Evolutionary conservation across 2,888 invertebrate genomes (phyloP).

Genomic region (Drosophila flavopinicola): DNA sequence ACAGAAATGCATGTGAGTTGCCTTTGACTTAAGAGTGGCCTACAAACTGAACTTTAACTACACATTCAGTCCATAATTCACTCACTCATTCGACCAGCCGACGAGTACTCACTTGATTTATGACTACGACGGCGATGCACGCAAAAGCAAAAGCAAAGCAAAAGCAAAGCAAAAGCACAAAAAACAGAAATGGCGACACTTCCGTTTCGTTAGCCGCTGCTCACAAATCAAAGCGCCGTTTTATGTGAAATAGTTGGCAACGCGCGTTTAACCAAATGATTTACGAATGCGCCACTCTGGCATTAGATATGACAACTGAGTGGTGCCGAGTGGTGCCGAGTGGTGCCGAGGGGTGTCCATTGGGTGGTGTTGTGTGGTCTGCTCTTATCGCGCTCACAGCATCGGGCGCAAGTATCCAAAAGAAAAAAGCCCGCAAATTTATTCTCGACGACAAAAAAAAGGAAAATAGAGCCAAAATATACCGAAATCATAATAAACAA

Average conservation of each 20-base stretch:
- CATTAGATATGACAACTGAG: slow-evolving; percentile 37
- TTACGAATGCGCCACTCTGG: slow-evolving; percentile 70
- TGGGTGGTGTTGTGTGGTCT: slow-evolving; percentile 1
- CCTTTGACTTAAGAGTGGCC: not conserved
- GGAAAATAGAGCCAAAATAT: slow-evolving; percentile 19
- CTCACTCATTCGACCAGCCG: slow-evolving; percentile 21
- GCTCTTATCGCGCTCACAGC: slow-evolving; percentile 43
- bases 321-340: not conserved
- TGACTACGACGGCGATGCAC: not conserved
- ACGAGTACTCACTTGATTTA: slow-evolving; percentile 44
- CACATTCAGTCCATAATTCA: slow-evolving; percentile 13
- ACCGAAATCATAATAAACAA: slow-evolving; percentile 29
- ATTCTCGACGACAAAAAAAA: slow-evolving; percentile 65
- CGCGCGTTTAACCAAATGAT: slow-evolving; percentile 73
- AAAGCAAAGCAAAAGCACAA: no score
- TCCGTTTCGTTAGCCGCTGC: slow-evolving; percentile 58
- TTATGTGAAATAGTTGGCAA: slow-evolving; percentile 78
- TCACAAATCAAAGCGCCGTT: slow-evolving; percentile 60
- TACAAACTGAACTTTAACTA: not conserved
- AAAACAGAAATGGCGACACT: slow-evolving; percentile 64
- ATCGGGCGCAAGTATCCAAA: slow-evolving; percentile 51
- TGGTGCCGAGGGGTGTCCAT: not conserved
- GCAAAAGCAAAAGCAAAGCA: no score
- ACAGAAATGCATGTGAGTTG: not conserved
- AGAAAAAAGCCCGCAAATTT: slow-evolving; percentile 77